Evolutionary conservation across 2,797 vertebrate genomes (phyloP), one percentile per base, ranked within the genome.

Genomic region (Squalus acanthias): DNA sequence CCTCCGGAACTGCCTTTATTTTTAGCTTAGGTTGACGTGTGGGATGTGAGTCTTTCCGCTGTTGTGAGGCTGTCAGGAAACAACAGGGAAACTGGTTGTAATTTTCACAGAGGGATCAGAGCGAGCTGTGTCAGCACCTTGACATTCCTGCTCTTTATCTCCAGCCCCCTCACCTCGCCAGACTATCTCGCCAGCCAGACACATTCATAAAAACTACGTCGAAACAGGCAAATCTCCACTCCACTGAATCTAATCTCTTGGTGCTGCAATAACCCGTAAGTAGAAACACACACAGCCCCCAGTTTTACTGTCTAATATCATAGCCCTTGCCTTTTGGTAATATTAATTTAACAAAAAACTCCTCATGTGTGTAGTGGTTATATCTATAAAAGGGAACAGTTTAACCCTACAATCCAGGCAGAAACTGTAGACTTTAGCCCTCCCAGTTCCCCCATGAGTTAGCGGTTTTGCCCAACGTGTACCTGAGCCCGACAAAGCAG

Each of bases 21-120:
- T 93, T 93, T 93, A 93, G 91, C 63, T 46, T n/a, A 93, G n/a
- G 63, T 69, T 93, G 91, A 93, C 91, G 65, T 93, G n/a, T 93
- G 91, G 91, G 91, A 93, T 46, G 91, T 69, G 33, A 39, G 65
- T 93, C 65, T 39, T 26, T 93, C 91, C 63, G n/a, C 65, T 93
- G 65, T 69, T 22, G n/a, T n/a, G 53, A 67, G 91, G 91, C 91
- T 13, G 91, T 93, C 91, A 93, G 91, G 91, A 93, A 93, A 5
- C 91, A 46, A 9, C 91, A 69, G 63, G 91, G 50, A 93, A 93
- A 24, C 91, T 93, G 63, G 63, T 39, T 69, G 65, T 93, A 46
- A 67, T 69, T 93, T 93, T 69, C 65, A 65, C 89, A 69, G 91
- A 93, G n/a, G 22, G n/a, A 24, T 93, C 65, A 69, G 65, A 46